Conservation (phyloP, 2,888 invertebrate species). For the Clostera curtula region DNA sequence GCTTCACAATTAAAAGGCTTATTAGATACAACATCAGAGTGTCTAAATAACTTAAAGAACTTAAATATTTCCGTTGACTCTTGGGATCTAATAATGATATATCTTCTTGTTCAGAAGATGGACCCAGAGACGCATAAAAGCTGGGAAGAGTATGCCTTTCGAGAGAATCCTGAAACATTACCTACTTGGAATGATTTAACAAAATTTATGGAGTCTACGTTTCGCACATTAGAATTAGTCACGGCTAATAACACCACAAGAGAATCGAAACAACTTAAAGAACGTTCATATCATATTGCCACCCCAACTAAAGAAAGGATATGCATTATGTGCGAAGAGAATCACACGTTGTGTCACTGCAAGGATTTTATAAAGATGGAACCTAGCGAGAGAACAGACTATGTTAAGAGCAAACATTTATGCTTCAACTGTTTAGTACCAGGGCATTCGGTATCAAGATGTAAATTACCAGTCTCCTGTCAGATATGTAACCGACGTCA, state of each 20-base stretch:
- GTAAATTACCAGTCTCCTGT: background rate
- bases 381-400: background rate
- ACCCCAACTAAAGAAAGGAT: no score
- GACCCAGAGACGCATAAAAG: constrained; percentile 16
- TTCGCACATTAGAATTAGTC: constrained; percentile 5
- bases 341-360: no score
- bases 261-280: constrained; percentile 1
- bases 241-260: background rate
- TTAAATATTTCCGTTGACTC: constrained; percentile 2
- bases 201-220: constrained; percentile 4
- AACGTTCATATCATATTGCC: constrained; percentile 6
- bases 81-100: constrained; percentile 16
- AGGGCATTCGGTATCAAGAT: background rate
- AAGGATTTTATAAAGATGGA: no score
- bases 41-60: constrained; percentile 1
- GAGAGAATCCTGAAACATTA: background rate
- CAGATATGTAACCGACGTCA: background rate
- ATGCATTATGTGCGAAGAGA: no score
- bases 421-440: background rate
- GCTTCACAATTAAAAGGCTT: constrained; percentile 4
- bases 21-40: constrained; percentile 5
- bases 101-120: constrained; percentile 16
- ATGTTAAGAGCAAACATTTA: background rate
- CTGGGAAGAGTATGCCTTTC: constrained; percentile 14
- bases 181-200: constrained; percentile 2